Base-by-base conservation (phyloP, 2,113 vertebrate genomes). In the Microtus pennsylvanicus region DNA sequence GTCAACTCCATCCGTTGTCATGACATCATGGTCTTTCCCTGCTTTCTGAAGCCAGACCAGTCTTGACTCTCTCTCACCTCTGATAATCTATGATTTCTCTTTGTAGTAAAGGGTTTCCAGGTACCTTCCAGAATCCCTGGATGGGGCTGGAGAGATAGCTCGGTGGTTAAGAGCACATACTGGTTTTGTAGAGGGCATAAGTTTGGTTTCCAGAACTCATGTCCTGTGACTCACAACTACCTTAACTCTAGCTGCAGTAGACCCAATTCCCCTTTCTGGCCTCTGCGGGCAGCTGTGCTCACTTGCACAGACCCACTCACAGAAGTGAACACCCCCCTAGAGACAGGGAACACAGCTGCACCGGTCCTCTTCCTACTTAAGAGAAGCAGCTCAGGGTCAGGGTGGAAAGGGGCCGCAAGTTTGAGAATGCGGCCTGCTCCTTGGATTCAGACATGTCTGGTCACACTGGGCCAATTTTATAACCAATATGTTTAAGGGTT, bases 1-100 rank as follows among this genome's bases (percentile, higher is more conserved):
- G 8, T 3, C 13, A 14, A 7, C 35, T 86, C 50, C 1, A 2
- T 35, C 12, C 26, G 8, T 47, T n/a, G 3, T 38, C 33, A 0
- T 0, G 5, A 0, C 8, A 9, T 38, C 50, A 2, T 0, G 0
- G 30, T 33, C 0, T 3, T 0, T 63, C 30, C 58, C 6, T 38
- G 69, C 7, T 38, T 50, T 74, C 9, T 0, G 6, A 22, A 82
- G 75, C 17, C 50, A 3, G 2, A 7, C 11, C 0, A 1, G 4
- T 6, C 22, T 70, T 30, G 0, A 0, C 9, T 33, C 69, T 47
- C 0, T 12, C 26, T 28, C 52, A 38, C 16, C 65, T 80, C 35
- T 47, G 42, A 21, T 30, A 0, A 8, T 26, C 17, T 1, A 21
- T 0, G 17, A 0, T 9, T 69, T 45, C 33, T 38, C 38, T 30